Conservation (phyloP, 2,797 vertebrate species). For the Pseudotriccus pelzelni region DNA sequence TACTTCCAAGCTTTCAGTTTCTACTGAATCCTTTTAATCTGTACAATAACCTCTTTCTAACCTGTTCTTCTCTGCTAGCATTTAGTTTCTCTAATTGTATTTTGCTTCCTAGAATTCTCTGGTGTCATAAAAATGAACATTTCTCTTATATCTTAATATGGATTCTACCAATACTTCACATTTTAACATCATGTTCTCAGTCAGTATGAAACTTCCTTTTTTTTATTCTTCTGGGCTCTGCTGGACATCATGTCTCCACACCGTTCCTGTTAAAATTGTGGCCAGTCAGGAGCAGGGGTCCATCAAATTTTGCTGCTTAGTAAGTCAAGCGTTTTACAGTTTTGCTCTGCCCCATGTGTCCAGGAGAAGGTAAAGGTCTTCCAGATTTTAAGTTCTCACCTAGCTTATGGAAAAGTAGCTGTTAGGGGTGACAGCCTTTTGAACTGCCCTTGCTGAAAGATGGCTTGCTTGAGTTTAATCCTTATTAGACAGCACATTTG, state of each 20-base stretch:
- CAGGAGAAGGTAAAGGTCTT: not conserved
- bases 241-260: not conserved
- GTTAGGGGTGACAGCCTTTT: not conserved
- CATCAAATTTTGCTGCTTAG: not conserved
- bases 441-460: not conserved
- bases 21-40: constrained; percentile 36
- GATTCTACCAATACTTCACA: not conserved
- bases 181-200: not conserved
- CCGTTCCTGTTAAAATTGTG: not conserved
- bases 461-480: not conserved
- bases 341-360: not conserved
- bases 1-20: constrained; percentile 10
- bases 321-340: not conserved
- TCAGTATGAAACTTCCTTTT: not conserved
- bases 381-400: not conserved
- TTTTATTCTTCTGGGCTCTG: not conserved
- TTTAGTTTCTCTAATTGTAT: constrained; percentile 36
- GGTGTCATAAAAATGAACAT: not conserved
- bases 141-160: constrained; percentile 7
- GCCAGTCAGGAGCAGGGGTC: not conserved
- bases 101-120: constrained; percentile 19
- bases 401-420: not conserved
- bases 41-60: constrained; percentile 27
- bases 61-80: not conserved
- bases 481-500: not conserved